Evolutionary conservation across 2,888 invertebrate genomes (phyloP).

Genomic region (Barypeithes pellucidus): DNA sequence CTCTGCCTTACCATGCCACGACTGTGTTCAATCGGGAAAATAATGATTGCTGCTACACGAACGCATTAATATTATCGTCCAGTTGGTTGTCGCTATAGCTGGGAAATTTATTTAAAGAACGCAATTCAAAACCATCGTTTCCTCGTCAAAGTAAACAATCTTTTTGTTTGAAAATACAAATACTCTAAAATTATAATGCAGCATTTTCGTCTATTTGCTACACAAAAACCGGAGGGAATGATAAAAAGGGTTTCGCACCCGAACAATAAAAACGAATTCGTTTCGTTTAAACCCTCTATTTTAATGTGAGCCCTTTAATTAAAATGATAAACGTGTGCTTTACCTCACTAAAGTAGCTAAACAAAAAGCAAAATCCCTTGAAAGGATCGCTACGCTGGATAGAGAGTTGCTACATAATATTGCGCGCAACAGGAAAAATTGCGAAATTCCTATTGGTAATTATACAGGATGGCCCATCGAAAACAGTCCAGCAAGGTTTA

Average conservation of each 20-base stretch:
- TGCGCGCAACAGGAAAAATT: too few relatives aligned
- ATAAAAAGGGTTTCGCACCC: slow-evolving; percentile 37
- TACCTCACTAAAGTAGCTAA: slow-evolving; percentile 54
- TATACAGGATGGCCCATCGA: too few relatives aligned
- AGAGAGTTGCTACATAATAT: background rate
- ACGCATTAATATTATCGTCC: too few relatives aligned
- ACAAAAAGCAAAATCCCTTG: slow-evolving; percentile 52
- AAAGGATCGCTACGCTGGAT: slow-evolving; percentile 42
- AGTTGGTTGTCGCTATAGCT: too few relatives aligned
- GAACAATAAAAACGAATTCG: slow-evolving; percentile 57
- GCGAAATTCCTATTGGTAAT: too few relatives aligned
- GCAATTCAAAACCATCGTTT: background rate
- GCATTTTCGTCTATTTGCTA: slow-evolving; percentile 12
- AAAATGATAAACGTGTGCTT: slow-evolving; percentile 60
- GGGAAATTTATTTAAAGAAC: too few relatives aligned
- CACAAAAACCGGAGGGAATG: slow-evolving; percentile 20
- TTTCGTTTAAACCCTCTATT: slow-evolving; percentile 57
- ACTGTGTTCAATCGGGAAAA: too few relatives aligned
- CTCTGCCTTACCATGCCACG: too few relatives aligned
- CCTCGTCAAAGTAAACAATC: background rate
- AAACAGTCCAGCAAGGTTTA: too few relatives aligned
- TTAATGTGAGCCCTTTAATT: slow-evolving; percentile 58
- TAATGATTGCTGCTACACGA: too few relatives aligned
- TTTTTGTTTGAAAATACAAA: slow-evolving; percentile 31
- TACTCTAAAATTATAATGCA: slow-evolving; percentile 32